Conservation (phyloP, 2,888 invertebrate genomes). For the Leptinotarsa tumamoca region DNA sequence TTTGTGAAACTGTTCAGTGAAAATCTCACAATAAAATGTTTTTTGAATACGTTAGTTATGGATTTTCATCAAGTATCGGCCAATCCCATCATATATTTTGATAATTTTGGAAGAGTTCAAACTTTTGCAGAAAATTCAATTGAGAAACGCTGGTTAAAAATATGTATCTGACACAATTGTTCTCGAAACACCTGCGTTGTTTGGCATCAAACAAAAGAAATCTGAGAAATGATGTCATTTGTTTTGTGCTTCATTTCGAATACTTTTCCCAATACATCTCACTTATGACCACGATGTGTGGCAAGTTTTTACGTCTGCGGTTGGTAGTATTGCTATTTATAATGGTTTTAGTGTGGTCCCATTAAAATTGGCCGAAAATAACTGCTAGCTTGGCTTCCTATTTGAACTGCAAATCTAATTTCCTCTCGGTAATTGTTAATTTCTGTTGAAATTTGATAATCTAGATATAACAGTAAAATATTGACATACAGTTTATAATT, state of each 20-base stretch:
- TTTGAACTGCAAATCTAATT: constrained; percentile 25
- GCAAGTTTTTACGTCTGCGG: constrained; percentile 22
- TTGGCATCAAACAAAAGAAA: neutral
- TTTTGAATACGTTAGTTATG: too few species aligned
- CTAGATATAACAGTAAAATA: constrained; percentile 20
- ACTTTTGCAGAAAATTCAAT: too few species aligned
- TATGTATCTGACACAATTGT: too few species aligned
- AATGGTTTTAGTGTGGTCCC: constrained; percentile 28
- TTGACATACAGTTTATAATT: neutral
- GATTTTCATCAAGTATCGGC: too few species aligned
- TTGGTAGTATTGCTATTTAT: constrained; percentile 24
- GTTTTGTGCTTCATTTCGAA: neutral
- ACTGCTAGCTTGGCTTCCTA: constrained; percentile 1
- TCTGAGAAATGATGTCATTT: neutral
- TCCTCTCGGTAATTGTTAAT: constrained; percentile 27
- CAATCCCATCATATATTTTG: too few species aligned
- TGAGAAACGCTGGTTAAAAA: too few species aligned
- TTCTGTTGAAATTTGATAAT: constrained; percentile 11
- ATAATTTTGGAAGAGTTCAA: too few species aligned
- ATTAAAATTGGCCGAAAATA: constrained; percentile 24
- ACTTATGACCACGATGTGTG: constrained; percentile 24
- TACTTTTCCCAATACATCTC: constrained; percentile 21
- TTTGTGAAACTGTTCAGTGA: too few species aligned
- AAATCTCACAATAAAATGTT: too few species aligned
- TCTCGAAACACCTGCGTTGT: too few species aligned